A percentile compares a stretch with the other conserved stretches of the same genome.
These are phyloP conservation scores for Brachionus calyciflorus DNA, from an alignment of 1,140 invertebrate genomes.

Conservation along the genomic window DNA sequence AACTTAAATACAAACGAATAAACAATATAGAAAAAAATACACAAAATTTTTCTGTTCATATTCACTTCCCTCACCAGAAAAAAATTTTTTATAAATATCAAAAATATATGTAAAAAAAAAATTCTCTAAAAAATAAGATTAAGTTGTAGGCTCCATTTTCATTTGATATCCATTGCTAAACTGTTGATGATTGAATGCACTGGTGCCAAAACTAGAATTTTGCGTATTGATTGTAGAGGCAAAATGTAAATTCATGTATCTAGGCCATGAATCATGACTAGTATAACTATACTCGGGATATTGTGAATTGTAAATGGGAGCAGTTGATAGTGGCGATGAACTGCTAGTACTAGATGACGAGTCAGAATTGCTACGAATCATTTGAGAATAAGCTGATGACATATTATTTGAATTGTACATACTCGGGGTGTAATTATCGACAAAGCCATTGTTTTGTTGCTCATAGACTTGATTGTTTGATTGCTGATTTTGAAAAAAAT, in stretches of 20 bases:
- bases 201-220: background rate
- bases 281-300: background rate
- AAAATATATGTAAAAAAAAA: background rate
- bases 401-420: background rate
- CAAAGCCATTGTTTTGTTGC: background rate
- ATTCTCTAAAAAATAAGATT: background rate
- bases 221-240: background rate
- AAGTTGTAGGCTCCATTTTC: conserved; percentile 27
- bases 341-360: conserved; percentile 19
- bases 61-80: too few relatives aligned
- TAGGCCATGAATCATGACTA: background rate
- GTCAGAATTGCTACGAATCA: background rate
- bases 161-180: conserved; percentile 32
- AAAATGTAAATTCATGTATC: conserved; percentile 27
- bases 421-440: background rate
- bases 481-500: background rate
- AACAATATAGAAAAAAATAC: too few relatives aligned
- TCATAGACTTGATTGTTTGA: conserved; percentile 1
- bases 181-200: background rate
- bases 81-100: background rate
- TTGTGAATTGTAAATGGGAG: background rate
- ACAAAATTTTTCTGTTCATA: too few relatives aligned
- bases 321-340: background rate
- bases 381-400: conserved; percentile 13
- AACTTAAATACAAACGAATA: too few relatives aligned